These are phyloP conservation scores for Leptocoma aspasia DNA, from an alignment of 2,113 vertebrate species.

Conservation along the genomic window DNA sequence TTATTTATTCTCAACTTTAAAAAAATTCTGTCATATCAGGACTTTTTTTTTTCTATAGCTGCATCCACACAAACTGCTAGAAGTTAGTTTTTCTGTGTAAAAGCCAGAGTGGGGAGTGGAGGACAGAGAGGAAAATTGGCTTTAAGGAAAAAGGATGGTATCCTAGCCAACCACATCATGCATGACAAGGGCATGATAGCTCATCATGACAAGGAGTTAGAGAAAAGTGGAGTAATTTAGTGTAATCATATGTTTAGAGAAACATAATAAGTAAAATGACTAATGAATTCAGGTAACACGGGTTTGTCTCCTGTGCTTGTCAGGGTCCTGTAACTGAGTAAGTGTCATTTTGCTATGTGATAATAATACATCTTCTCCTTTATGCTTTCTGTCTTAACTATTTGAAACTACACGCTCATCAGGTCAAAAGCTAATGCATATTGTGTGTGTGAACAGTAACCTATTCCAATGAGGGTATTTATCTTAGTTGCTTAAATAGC, in stretches of 20 bases:
- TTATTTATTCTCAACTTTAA: neutral
- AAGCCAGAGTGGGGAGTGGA: neutral
- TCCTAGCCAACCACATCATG: neutral
- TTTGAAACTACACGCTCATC: neutral
- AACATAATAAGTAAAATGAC: neutral
- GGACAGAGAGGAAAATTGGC: neutral
- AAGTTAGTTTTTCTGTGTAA: neutral
- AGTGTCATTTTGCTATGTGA: neutral
- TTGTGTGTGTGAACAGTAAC: slow-evolving; percentile 1
- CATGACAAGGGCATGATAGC: neutral
- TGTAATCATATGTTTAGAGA: neutral
- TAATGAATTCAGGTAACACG: neutral
- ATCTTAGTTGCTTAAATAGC: slow-evolving; percentile 22
- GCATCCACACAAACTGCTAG: neutral
- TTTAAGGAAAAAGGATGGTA: neutral
- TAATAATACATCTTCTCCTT: neutral
- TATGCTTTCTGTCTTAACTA: neutral
- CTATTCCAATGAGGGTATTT: neutral
- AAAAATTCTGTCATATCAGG: neutral
- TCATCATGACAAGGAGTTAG: neutral
- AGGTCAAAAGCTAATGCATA: slow-evolving; percentile 49
- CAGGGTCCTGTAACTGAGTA: neutral
- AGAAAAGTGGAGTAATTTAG: neutral
- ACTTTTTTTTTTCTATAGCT: neutral
- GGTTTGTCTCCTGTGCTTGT: neutral